Evolutionary conservation across 2,888 invertebrate species (phyloP).

Genomic region (Eupsilia transversa): DNA sequence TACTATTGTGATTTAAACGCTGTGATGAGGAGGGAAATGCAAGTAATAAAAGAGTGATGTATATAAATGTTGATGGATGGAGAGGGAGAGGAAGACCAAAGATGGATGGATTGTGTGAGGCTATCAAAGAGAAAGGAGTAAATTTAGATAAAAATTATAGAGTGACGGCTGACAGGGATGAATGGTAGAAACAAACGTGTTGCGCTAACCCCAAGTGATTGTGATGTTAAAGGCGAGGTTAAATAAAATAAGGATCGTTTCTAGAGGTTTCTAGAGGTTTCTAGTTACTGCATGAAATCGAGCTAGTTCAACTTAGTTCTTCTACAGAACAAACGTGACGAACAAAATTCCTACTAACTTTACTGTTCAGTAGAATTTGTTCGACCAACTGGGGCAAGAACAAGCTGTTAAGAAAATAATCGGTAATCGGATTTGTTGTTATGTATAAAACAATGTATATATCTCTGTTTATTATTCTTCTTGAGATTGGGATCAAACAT

Average conservation of each 20-base stretch:
- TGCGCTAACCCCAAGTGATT: neutral
- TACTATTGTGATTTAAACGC: neutral
- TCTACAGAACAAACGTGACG: neutral
- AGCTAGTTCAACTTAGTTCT: slow-evolving; percentile 8
- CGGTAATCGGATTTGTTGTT: slow-evolving; percentile 39
- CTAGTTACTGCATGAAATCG: neutral
- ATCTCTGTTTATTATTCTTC: slow-evolving; percentile 11
- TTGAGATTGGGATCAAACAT: neutral
- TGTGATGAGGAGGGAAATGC: neutral
- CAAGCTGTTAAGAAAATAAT: slow-evolving; percentile 16
- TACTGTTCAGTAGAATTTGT: neutral
- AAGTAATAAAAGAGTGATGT: neutral
- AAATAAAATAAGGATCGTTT: slow-evolving; percentile 18
- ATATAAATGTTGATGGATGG: neutral
- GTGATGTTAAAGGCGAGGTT: neutral
- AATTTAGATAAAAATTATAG: too few relatives aligned
- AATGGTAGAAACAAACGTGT: neutral
- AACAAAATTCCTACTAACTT: slow-evolving; percentile 23
- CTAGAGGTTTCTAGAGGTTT: neutral
- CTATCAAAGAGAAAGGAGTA: neutral
- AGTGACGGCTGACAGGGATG: neutral
- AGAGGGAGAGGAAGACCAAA: neutral
- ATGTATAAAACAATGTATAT: slow-evolving; percentile 30
- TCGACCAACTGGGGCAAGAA: neutral
- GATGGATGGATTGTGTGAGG: neutral